phyloP scores from a whole-genome alignment of 2,888 invertebrate genomes.

The Ptychoptera albimana region DNA sequence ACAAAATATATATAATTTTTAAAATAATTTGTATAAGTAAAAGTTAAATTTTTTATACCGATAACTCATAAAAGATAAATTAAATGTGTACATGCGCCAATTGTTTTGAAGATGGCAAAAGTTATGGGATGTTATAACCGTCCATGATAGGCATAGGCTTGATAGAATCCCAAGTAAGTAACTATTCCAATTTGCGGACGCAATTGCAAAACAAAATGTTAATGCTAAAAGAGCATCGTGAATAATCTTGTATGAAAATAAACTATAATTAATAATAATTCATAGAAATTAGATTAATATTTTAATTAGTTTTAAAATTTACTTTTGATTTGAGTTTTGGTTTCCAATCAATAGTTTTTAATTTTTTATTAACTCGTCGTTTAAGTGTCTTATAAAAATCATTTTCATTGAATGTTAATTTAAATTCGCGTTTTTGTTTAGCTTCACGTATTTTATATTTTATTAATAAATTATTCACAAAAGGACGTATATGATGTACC shows the following conservation, averaged over 20 bases:
- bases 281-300: neutral
- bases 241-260: constrained; percentile 19
- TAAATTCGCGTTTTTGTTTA: constrained; percentile 44
- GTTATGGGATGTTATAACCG: constrained; percentile 51
- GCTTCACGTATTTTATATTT: constrained; percentile 53
- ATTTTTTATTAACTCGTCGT: constrained; percentile 35
- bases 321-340: constrained; percentile 11
- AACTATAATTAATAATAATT: neutral
- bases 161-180: constrained; percentile 26
- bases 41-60: neutral
- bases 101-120: constrained; percentile 61
- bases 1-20: constrained; percentile 15
- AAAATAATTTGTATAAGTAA: no score
- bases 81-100: constrained; percentile 64
- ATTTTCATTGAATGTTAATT: constrained; percentile 53
- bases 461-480: constrained; percentile 39
- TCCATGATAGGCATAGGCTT: constrained; percentile 40
- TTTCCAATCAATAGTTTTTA: constrained; percentile 36
- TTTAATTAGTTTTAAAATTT: neutral
- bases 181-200: constrained; percentile 23
- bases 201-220: constrained; percentile 24
- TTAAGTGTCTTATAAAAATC: constrained; percentile 62
- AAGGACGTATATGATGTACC: constrained; percentile 46
- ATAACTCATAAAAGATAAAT: constrained; percentile 42
- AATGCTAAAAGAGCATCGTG: constrained; percentile 26